Evolutionary conservation across 2,888 invertebrate genomes (phyloP), one percentile per base, ranked within the genome.

Genomic region (Leucozona laternaria): DNA sequence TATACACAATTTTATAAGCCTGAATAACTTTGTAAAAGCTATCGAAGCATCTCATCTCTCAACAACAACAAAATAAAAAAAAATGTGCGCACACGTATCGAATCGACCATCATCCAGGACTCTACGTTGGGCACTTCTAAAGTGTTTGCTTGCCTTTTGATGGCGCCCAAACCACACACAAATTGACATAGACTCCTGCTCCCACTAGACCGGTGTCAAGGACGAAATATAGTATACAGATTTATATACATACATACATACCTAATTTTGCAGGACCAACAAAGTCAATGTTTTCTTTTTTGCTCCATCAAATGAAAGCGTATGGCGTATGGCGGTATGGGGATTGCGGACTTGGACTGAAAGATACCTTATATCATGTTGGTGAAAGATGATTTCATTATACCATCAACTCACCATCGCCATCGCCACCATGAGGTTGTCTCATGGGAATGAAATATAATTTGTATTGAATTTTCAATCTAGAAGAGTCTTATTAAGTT

Each of bases 101-200:
- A 82, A 64, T 77, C 45, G 71, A 58, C 77, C 57, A 57, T 31
- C 11, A 55, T 11, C 34, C 58, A 37, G 22, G 15, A 60, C 22
- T 17, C n/a, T 28, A 31, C 64, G 57, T 66, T 68, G 64, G 82
- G 78, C 72, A 82, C 72, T 66, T 73, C 66, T 72, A 68, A 72
- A 73, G 66, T 78, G 66, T 78, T 72, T 60, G 72, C 82, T 82
- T 68, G 78, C 68, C 60, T 25, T 68, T 71, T 25, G 55, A n/a
- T 71, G 75, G 43, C 22, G 17, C 73, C 34, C 72, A 40, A 80
- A 75, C 73, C 60, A 53, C 79, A 50, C 79, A 25, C 10, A 64
- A 57, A 60, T 34, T 72, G 55, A 34, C 62, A 78, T 48, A 20
- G 43, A 60, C 15, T 25, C 17, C 17, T 25, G 57, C 11, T 57